phyloP scores from a whole-genome alignment of 2,113 vertebrate species.

The Macrotus californicus region DNA sequence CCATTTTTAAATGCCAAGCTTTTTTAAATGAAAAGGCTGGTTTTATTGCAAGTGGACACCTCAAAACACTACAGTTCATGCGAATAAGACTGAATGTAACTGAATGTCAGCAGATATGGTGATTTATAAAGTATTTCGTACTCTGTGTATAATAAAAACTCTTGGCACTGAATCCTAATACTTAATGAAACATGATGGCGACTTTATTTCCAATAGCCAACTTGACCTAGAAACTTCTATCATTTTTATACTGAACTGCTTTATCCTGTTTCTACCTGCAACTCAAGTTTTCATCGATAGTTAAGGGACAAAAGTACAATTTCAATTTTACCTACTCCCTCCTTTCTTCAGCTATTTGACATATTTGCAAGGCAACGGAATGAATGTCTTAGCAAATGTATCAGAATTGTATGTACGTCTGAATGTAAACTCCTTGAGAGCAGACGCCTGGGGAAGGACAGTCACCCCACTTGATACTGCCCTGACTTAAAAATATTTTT shows the following conservation, averaged over 20 bases:
- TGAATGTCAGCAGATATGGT: constrained; percentile 76
- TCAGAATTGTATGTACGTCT: neutral
- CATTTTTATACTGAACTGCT: constrained; percentile 56
- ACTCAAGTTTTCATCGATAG: constrained; percentile 31
- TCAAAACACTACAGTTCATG: constrained; percentile 73
- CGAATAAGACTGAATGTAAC: constrained; percentile 81
- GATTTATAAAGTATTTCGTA: constrained; percentile 80
- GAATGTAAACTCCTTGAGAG: neutral
- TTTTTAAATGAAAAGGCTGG: constrained; percentile 73
- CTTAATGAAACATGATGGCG: constrained; percentile 70
- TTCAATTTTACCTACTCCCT: neutral
- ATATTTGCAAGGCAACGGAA: neutral
- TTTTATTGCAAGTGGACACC: constrained; percentile 74
- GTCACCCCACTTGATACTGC: neutral
- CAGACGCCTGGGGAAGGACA: neutral
- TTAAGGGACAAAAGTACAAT: neutral
- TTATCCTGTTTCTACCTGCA: constrained; percentile 8
- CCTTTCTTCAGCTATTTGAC: neutral
- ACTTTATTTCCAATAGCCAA: constrained; percentile 75
- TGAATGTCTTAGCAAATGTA: constrained; percentile 13
- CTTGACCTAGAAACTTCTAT: constrained; percentile 77
- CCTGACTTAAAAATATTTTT: neutral
- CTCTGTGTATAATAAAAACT: constrained; percentile 76
- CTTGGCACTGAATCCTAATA: constrained; percentile 67
- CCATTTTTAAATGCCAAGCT: constrained; percentile 58